phyloP scores from a whole-genome alignment of 2,113 vertebrate genomes.

The Thermophis baileyi region DNA sequence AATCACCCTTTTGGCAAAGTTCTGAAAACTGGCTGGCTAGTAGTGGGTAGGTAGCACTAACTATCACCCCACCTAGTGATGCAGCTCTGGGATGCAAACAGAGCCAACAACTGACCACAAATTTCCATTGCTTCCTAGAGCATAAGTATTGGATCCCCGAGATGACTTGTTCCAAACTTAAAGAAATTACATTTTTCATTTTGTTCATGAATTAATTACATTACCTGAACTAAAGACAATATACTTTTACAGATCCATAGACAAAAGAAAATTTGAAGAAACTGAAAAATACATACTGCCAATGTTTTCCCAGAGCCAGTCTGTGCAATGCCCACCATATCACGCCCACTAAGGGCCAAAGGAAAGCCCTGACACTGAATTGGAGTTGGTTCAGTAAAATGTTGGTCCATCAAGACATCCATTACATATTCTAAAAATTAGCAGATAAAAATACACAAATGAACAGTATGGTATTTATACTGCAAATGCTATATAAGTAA shows the following conservation, averaged over 20 bases:
- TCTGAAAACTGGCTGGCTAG: not conserved
- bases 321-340: constrained; percentile 98
- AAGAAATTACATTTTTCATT: not conserved
- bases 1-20: not conserved
- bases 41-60: not conserved
- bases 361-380: constrained; percentile 97
- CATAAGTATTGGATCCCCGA: not conserved
- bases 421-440: constrained; percentile 86
- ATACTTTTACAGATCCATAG: not conserved
- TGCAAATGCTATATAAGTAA: not conserved
- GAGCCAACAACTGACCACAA: not conserved
- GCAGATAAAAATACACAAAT: not conserved
- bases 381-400: constrained; percentile 95
- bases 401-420: constrained; percentile 89
- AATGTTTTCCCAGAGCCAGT: constrained; percentile 97
- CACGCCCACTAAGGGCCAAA: constrained; percentile 88
- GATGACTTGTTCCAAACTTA: not conserved
- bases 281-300: constrained; percentile 74
- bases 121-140: not conserved
- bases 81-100: not conserved
- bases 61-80: not conserved
- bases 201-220: not conserved
- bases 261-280: not conserved
- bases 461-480: not conserved
- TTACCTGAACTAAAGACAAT: not conserved